Conservation (phyloP, 2,888 invertebrate genomes). For the Thysanoteuthis rhombus region DNA sequence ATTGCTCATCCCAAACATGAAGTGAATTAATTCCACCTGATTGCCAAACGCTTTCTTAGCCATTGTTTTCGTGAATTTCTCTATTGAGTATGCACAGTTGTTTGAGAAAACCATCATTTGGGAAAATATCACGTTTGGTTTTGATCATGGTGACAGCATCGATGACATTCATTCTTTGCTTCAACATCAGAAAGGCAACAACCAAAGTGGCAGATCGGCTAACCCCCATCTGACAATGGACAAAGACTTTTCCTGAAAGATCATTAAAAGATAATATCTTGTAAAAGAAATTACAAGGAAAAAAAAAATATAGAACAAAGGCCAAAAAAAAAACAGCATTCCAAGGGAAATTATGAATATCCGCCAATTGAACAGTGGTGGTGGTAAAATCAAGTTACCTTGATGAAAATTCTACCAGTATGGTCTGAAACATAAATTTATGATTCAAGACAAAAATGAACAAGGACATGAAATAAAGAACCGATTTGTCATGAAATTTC, state of each 20-base stretch:
- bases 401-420: too few species aligned
- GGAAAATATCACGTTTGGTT: slow-evolving; percentile 67
- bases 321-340: neutral
- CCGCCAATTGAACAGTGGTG: too few species aligned
- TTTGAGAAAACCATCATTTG: slow-evolving; percentile 70
- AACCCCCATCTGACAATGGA: slow-evolving; percentile 70
- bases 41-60: neutral
- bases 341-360: too few species aligned
- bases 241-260: slow-evolving; percentile 67
- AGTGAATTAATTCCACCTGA: neutral
- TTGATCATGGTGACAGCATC: slow-evolving; percentile 68
- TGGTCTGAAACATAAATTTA: too few species aligned
- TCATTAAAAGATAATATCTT: neutral
- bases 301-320: neutral
- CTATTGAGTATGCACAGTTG: slow-evolving; percentile 56
- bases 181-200: slow-evolving; percentile 69
- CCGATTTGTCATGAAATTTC: too few species aligned
- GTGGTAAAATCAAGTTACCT: too few species aligned
- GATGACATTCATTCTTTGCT: slow-evolving; percentile 63
- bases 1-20: neutral
- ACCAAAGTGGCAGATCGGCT: slow-evolving; percentile 70
- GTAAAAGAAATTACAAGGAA: neutral
- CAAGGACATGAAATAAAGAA: too few species aligned
- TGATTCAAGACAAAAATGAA: neutral
- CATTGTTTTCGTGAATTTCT: slow-evolving; percentile 38